Conservation (phyloP, 2,113 vertebrate species). For the Sinocyclocheilus anophthalmus region DNA sequence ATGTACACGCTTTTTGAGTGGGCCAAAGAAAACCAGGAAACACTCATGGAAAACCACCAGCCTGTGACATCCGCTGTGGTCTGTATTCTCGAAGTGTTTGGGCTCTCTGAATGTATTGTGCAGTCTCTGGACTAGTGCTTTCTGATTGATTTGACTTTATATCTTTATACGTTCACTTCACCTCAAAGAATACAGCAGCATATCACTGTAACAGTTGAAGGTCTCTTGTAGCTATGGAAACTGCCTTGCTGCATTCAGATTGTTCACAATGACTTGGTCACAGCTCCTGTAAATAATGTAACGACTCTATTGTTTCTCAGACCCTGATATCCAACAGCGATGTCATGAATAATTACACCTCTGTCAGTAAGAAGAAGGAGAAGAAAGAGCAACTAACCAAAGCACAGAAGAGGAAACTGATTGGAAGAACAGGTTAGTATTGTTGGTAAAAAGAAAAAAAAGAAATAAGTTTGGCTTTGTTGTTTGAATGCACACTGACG, state of each 20-base stretch:
- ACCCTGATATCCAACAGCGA: constrained; percentile 77
- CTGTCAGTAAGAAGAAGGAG: constrained; percentile 87
- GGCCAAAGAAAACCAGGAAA: constrained; percentile 93
- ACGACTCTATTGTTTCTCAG: constrained; percentile 64
- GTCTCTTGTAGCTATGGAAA: neutral
- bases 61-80: constrained; percentile 81
- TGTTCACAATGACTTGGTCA: neutral
- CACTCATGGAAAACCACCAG: constrained; percentile 92
- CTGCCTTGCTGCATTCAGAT: neutral
- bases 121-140: neutral
- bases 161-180: neutral
- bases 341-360: constrained; percentile 58
- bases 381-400: constrained; percentile 98
- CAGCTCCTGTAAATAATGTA: neutral
- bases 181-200: neutral
- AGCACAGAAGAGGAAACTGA: constrained; percentile 92
- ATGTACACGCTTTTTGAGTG: constrained; percentile 96
- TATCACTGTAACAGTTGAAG: neutral
- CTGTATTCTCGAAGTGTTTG: constrained; percentile 22
- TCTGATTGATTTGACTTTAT: neutral
- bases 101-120: neutral
- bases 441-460: neutral
- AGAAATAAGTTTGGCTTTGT: neutral
- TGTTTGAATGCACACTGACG: neutral
- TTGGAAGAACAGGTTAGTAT: constrained; percentile 88